phyloP scores from a whole-genome alignment of 1,140 invertebrate species.

The Pseudomyrmex flavicornis region DNA sequence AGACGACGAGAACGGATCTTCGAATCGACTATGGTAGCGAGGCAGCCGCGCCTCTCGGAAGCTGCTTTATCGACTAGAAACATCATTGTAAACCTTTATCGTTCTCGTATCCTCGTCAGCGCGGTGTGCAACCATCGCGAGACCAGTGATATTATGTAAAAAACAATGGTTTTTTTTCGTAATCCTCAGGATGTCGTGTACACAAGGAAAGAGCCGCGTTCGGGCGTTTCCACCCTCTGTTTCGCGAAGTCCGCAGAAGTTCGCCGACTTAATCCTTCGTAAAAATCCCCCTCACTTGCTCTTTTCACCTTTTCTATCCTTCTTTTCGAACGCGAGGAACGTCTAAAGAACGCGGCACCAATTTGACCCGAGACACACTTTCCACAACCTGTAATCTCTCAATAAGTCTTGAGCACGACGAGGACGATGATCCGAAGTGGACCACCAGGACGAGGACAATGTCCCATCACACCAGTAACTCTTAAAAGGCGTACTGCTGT shows the following conservation, averaged over 20 bases:
- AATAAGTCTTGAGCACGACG: background rate
- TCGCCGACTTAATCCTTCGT: background rate
- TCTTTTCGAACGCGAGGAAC: background rate
- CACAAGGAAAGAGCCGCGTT: constrained; percentile 1
- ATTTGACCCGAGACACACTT: constrained; percentile 34
- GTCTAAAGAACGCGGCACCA: constrained; percentile 25
- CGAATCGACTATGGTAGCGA: constrained; percentile 56
- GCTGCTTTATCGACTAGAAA: constrained; percentile 81
- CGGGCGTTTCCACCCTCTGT: constrained; percentile 19
- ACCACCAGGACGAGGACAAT: constrained; percentile 87
- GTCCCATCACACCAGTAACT: constrained; percentile 95
- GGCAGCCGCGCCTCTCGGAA: constrained; percentile 80
- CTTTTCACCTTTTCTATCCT: constrained; percentile 4
- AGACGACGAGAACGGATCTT: constrained; percentile 27
- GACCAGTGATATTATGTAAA: background rate
- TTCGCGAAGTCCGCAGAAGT: background rate
- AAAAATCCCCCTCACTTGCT: constrained; percentile 17
- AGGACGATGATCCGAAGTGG: constrained; percentile 56
- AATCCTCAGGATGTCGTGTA: background rate
- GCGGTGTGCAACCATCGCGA: constrained; percentile 7
- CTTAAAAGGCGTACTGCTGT: constrained; percentile 93
- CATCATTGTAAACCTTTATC: constrained; percentile 31
- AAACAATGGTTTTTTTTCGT: background rate
- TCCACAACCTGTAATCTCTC: constrained; percentile 3
- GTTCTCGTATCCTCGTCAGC: constrained; percentile 47